Base-by-base conservation (phyloP, 2,888 invertebrate species). In the Pachycephus smyrnensis region DNA sequence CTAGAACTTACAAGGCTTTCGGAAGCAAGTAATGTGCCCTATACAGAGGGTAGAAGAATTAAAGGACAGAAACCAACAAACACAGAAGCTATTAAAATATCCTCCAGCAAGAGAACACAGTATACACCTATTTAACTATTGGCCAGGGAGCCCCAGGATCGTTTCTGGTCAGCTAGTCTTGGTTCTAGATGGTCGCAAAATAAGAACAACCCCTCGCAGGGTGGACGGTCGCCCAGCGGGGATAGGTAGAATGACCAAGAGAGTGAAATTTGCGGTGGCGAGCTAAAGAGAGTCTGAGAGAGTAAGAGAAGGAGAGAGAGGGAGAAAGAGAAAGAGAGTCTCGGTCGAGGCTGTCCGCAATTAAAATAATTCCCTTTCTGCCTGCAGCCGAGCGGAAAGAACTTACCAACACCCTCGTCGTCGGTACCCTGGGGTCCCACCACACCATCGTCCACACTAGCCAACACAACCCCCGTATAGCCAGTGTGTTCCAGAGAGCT, bases 331-430 rank as follows among this genome's bases (percentile, higher is more conserved):
- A 77, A 73, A 77, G 80, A 80, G 88, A 88, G 87, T 87, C 88
- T 90, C 88, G 89, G 89, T 87, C 90, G 90, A 89, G 89, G 89
- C 90, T 90, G 91, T 89, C 90, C 91, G 91, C 91, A 91, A 91
- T 91, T 91, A 91, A 91, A 91, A 91, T 91, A 91, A 91, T 91
- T 91, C 91, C 91, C 91, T 91, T 91, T 91, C 91, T 90, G 91
- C 86, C 88, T 89, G 90, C 91, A 91, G 90, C 90, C 91, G 88
- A 91, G 91, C 91, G 91, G 91, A 91, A 91, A 91, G 91, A 91
- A 91, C 90, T 91, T 91, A 90, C 89, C 89, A 89, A 90, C 89
- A 88, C 89, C 89, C 90, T 88, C 87, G 85, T 23, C 55, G 55
- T 55, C 86, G 86, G 79, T 80, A 76, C 76, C 81, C 85, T 82